Percentiles rank a stretch among this genome's conserved stretches.
phyloP scores from a whole-genome alignment of 2,113 vertebrate genomes.

The Sinocyclocheilus anshuiensis region DNA sequence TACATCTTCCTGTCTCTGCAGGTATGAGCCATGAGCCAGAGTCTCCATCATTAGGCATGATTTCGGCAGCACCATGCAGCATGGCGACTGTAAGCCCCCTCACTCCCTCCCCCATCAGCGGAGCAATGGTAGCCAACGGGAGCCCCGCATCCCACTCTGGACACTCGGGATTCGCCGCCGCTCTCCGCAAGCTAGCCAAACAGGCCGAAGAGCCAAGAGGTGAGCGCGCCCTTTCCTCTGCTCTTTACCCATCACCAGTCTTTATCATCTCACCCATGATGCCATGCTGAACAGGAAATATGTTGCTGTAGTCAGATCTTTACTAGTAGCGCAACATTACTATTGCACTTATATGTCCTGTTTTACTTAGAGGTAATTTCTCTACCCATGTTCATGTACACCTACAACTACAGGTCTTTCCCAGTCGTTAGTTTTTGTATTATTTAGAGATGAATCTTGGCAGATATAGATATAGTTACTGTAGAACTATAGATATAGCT shows the following conservation, averaged over 20 bases:
- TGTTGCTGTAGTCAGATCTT: conserved; percentile 45
- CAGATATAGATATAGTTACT: neutral
- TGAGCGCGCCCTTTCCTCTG: conserved; percentile 72
- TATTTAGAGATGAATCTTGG: neutral
- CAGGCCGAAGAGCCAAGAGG: conserved; percentile 96
- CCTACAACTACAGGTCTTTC: neutral
- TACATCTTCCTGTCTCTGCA: conserved; percentile 62
- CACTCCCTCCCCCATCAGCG: conserved; percentile 73
- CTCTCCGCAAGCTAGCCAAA: conserved; percentile 96
- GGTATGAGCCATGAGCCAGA: conserved; percentile 99
- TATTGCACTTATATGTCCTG: no score
- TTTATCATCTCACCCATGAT: neutral
- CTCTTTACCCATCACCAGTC: neutral
- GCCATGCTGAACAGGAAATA: conserved; percentile 58
- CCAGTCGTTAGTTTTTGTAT: neutral
- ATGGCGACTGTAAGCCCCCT: conserved; percentile 95
- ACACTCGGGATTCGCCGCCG: conserved; percentile 94
- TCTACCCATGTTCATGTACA: neutral
- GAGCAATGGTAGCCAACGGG: conserved; percentile 63
- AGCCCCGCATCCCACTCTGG: conserved; percentile 86
- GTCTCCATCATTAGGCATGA: conserved; percentile 95
- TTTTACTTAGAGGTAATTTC: neutral
- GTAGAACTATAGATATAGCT: no score
- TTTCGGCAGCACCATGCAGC: conserved; percentile 92
- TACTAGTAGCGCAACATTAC: no score